phyloP scores from a whole-genome alignment of 2,113 vertebrate species.

The Sclerurus mexicanus region DNA sequence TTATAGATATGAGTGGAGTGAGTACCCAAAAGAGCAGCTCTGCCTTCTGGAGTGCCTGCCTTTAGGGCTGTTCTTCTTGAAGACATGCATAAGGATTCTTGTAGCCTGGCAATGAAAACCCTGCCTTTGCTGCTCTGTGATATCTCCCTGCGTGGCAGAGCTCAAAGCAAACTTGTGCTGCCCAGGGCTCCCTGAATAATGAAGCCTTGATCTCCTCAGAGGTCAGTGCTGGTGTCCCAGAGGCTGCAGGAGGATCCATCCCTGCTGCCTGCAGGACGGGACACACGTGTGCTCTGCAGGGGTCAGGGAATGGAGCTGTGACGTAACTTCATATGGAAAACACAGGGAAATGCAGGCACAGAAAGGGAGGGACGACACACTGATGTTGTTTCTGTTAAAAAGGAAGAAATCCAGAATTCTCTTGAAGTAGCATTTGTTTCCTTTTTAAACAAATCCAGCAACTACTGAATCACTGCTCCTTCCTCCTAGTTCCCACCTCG shows the following conservation, averaged over 20 bases:
- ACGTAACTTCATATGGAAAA: fast-evolving
- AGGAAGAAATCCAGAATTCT: neutral
- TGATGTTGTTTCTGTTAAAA: neutral
- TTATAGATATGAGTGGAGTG: fast-evolving
- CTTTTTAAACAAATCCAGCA: neutral
- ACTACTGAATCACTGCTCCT: neutral
- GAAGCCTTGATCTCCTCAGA: neutral
- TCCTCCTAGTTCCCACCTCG: neutral
- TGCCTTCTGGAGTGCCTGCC: neutral
- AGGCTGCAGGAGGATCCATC: neutral
- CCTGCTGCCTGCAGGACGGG: neutral
- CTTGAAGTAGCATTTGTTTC: neutral
- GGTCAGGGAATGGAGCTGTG: fast-evolving
- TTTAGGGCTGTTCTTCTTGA: neutral
- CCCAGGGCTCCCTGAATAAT: neutral
- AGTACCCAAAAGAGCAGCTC: neutral
- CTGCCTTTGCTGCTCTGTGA: neutral
- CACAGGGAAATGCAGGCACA: neutral
- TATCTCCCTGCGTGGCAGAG: neutral
- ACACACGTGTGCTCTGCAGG: fast-evolving
- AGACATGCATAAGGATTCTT: neutral
- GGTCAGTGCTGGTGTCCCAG: neutral
- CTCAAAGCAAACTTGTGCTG: neutral
- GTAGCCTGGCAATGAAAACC: neutral
- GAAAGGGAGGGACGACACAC: neutral